Percentiles rank a stretch among this genome's conserved stretches.
Conservation (phyloP, 1,140 invertebrate species). For the Drosophila suzukii region DNA sequence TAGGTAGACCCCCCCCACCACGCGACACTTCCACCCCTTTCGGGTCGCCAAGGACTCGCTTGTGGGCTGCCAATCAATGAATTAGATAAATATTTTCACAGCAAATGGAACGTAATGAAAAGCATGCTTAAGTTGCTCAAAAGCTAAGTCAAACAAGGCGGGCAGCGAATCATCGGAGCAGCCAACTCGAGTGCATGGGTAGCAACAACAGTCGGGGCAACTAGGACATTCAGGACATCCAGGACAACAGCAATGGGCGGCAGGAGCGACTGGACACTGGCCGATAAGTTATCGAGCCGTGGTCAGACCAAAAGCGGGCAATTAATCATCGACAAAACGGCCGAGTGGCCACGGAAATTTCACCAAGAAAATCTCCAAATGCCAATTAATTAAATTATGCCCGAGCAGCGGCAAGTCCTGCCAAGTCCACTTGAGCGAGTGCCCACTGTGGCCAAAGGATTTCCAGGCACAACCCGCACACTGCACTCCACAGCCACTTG, state of each 20-base stretch:
- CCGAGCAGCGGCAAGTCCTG: background rate
- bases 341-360: conserved; percentile 18
- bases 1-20: background rate
- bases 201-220: background rate
- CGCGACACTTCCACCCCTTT: background rate
- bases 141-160: conserved; percentile 56
- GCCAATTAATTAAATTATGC: conserved; percentile 65
- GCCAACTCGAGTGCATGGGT: conserved; percentile 37
- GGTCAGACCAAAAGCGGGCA: conserved; percentile 27
- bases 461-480: background rate
- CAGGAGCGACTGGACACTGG: conserved; percentile 25
- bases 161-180: conserved; percentile 10
- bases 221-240: too few species aligned
- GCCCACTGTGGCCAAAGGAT: conserved; percentile 37
- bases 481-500: background rate
- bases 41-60: conserved; percentile 10
- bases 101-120: conserved; percentile 72
- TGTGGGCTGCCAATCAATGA: conserved; percentile 55
- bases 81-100: conserved; percentile 71
- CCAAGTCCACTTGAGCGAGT: conserved; percentile 22
- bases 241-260: background rate
- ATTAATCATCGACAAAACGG: conserved; percentile 50
- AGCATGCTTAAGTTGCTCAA: conserved; percentile 59
- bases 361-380: conserved; percentile 55
- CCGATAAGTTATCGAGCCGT: conserved; percentile 51